phyloP scores from a whole-genome alignment of 2,888 invertebrate species.

The Myathropa florea region DNA sequence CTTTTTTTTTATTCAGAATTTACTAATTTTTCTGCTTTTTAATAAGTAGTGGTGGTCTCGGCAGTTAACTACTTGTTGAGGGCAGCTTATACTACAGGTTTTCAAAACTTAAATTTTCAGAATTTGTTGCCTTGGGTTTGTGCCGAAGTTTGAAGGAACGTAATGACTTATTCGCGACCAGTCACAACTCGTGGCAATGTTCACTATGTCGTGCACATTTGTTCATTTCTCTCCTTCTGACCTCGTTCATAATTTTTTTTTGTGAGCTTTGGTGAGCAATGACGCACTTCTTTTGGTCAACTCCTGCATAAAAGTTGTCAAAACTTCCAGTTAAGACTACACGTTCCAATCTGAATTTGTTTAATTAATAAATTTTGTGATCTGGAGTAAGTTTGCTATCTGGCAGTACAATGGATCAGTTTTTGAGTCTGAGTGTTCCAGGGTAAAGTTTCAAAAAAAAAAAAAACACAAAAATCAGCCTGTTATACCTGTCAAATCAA shows the following conservation, averaged over 20 bases:
- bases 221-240: background rate
- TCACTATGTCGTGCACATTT: background rate
- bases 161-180: background rate
- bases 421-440: too few species aligned
- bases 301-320: too few species aligned
- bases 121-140: background rate
- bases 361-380: too few species aligned
- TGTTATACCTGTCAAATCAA: too few species aligned
- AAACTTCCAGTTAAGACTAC: too few species aligned
- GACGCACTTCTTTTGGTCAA: too few species aligned
- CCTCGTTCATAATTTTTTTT: background rate
- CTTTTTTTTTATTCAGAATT: background rate
- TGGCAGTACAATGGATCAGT: too few species aligned
- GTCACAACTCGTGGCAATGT: background rate
- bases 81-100: background rate
- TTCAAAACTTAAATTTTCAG: background rate
- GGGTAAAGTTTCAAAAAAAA: too few species aligned
- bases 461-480: too few species aligned
- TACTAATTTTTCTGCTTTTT: background rate
- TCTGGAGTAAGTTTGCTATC: too few species aligned
- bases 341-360: too few species aligned
- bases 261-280: too few species aligned
- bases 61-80: background rate
- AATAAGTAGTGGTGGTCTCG: background rate
- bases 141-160: background rate